These are phyloP conservation scores for Micronisus gabar DNA, from an alignment of 2,113 vertebrate species.

Conservation along the genomic window DNA sequence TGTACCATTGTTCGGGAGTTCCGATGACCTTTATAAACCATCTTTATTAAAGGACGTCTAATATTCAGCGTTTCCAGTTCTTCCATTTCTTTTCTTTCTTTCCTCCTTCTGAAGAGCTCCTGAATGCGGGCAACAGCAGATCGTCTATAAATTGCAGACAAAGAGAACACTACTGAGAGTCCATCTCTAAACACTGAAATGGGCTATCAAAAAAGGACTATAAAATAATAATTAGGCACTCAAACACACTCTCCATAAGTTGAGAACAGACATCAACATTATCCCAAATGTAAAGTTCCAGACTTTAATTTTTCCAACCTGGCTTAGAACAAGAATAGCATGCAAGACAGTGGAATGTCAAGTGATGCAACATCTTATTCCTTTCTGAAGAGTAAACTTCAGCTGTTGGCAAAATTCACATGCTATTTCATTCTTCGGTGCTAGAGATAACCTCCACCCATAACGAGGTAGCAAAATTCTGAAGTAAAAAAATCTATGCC, in stretches of 20 bases:
- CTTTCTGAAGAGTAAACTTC: neutral
- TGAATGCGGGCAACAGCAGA: constrained; percentile 97
- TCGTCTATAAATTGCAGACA: constrained; percentile 74
- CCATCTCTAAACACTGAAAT: neutral
- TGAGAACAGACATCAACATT: constrained; percentile 28
- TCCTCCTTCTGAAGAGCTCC: constrained; percentile 94
- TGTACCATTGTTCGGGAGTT: constrained; percentile 98
- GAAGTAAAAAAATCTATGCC: neutral
- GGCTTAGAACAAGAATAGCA: constrained; percentile 50
- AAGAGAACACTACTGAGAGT: constrained; percentile 37
- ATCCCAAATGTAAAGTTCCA: constrained; percentile 34
- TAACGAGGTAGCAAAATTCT: neutral
- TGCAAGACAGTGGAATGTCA: constrained; percentile 59
- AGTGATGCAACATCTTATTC: constrained; percentile 14
- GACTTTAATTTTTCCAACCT: neutral
- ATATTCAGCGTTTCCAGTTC: constrained; percentile 94
- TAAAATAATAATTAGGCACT: neutral
- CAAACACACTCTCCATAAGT: constrained; percentile 22
- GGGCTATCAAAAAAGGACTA: neutral
- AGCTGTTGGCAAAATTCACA: constrained; percentile 39
- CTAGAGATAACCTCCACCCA: neutral
- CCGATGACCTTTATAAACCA: constrained; percentile 97
- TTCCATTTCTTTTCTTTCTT: constrained; percentile 96
- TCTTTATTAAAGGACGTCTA: constrained; percentile 90
- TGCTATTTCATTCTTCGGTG: neutral